Evolutionary conservation across 2,113 vertebrate genomes (phyloP), one percentile per base, ranked within the genome.

Genomic region (Corythornis vintsioides): DNA sequence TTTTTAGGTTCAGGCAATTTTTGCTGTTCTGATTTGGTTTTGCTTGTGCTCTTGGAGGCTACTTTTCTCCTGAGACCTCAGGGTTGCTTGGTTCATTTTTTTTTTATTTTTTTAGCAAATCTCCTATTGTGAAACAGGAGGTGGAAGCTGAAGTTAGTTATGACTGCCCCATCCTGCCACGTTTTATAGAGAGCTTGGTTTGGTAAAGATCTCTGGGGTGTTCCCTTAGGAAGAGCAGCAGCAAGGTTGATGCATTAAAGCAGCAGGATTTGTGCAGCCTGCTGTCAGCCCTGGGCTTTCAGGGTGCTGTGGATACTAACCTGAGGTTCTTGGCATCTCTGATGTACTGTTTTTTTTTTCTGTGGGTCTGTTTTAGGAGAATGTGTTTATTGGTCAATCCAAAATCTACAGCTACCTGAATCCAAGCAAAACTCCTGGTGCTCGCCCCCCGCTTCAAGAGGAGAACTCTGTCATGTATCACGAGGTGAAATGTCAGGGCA

Each of bases 401-500:
- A 96, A 97, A 95, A 96, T 98, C 90, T 98, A 96, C 90, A 95
- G 95, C 94, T 98, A 97, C 89, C 96, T 98, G 94, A 98, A 97
- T 93, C 92, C 97, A 35, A 97, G 83, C 93, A 99, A 99, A 97
- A 90, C 95, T 88, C 88, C 97, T 92, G 95, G 96, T 94, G 90
- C 97, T 69, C 98, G 98, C 55, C 97, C 98, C 28, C 99, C 98
- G 2, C 97, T 99, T 69, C 98, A 98, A 76, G 98, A 99, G 79
- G 98, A 98, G 90, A 98, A 98, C 92, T 98, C 98, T 50, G 98
- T 97, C 70, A 90, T 96, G 67, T 96, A 98, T 96, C 97, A 98
- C 70, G 98, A 99, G 60, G 97, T 96, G 86, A 99, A 98, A 93
- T 97, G 97, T 93, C 97, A 97, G 48, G 97, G 97, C 81, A 98